Percentiles rank a stretch among this genome's conserved stretches.
These are phyloP conservation scores for Scaptomyza flava DNA, from an alignment of 2,888 invertebrate species.

Conservation along the genomic window DNA sequence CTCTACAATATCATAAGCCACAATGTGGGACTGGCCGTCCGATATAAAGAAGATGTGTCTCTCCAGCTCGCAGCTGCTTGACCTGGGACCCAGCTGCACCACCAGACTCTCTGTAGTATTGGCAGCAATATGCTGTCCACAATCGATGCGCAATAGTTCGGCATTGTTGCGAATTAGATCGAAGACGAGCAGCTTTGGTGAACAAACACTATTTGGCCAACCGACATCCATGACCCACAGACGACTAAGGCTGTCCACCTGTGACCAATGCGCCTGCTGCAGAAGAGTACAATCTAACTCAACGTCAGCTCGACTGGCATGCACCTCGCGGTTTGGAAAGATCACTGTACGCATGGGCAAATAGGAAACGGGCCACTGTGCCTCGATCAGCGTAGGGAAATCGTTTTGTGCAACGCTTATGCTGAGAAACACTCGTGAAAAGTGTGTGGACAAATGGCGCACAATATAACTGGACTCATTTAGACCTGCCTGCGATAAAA, in stretches of 20 bases:
- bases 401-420: slow-evolving; percentile 65
- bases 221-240: slow-evolving; percentile 82
- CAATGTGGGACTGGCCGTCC: slow-evolving; percentile 59
- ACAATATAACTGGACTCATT: slow-evolving; percentile 80
- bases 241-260: slow-evolving; percentile 80
- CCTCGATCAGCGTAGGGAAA: slow-evolving; percentile 79
- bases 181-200: slow-evolving; percentile 80
- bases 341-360: slow-evolving; percentile 67
- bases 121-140: slow-evolving; percentile 62
- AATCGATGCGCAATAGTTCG: slow-evolving; percentile 78
- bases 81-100: slow-evolving; percentile 72
- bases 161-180: slow-evolving; percentile 80
- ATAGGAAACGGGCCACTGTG: slow-evolving; percentile 79
- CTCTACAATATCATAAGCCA: slow-evolving; percentile 79
- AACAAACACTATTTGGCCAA: slow-evolving; percentile 60
- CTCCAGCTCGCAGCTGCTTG: slow-evolving; percentile 71
- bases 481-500: slow-evolving; percentile 72
- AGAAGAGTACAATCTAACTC: slow-evolving; percentile 68
- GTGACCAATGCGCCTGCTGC: slow-evolving; percentile 81
- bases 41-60: slow-evolving; percentile 79
- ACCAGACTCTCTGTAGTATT: slow-evolving; percentile 58
- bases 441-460: slow-evolving; percentile 79
- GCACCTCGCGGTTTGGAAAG: slow-evolving; percentile 66
- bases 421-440: slow-evolving; percentile 79
- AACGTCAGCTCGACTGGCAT: slow-evolving; percentile 60